Percentiles rank a stretch among this genome's conserved stretches.
Evolutionary conservation across 2,113 vertebrate genomes (phyloP).

Genomic region (Dermatemys mawii): DNA sequence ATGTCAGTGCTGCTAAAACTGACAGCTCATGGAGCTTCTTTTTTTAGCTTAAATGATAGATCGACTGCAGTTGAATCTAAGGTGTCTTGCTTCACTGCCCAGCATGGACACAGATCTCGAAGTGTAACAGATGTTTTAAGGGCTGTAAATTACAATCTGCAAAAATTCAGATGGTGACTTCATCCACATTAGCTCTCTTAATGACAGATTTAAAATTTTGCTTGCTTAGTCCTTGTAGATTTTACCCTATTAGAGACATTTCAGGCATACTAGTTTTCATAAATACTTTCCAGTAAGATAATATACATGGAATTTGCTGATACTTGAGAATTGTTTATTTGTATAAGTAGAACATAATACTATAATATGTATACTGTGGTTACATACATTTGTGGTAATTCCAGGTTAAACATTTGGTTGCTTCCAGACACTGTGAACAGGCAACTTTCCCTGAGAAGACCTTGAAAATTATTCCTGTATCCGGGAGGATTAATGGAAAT

Average conservation of each 20-base stretch:
- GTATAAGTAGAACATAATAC: neutral
- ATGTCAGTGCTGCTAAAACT: neutral
- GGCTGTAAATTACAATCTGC: neutral
- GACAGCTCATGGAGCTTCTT: neutral
- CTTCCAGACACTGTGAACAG: neutral
- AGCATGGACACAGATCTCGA: neutral
- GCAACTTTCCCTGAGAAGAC: neutral
- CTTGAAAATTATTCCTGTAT: neutral
- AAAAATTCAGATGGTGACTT: neutral
- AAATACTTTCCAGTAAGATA: neutral
- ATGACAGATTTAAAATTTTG: neutral
- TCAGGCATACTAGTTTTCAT: neutral
- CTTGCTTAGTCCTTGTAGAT: accelerated
- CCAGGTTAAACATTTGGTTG: neutral
- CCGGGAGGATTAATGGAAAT: neutral
- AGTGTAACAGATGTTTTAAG: neutral
- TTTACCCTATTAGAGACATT: neutral
- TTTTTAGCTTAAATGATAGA: neutral
- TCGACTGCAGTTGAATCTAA: neutral
- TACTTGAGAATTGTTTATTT: neutral
- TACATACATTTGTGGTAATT: neutral
- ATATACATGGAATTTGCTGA: neutral
- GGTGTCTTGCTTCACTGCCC: neutral
- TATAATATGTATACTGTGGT: neutral
- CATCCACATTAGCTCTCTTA: neutral